Evolutionary conservation across 2,888 invertebrate species (phyloP), one percentile per base, ranked within the genome.

Genomic region (Peribatodes rhomboidaria): DNA sequence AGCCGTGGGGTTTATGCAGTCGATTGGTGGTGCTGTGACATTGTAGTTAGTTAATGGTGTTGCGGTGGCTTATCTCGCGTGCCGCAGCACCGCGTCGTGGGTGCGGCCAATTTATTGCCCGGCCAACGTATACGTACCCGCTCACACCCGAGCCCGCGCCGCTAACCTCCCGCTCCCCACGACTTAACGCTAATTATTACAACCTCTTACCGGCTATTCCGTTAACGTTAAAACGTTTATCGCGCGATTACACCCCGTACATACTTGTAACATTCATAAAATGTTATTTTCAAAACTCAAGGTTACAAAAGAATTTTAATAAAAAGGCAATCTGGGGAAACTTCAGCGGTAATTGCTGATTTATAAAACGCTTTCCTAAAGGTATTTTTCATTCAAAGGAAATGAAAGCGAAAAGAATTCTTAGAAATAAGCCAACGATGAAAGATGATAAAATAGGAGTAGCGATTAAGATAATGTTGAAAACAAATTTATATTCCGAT

Each of bases 401-500:
- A 82, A 82, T 80, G 68, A 78, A 80, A 84, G 75, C 72, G 76
- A 83, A 79, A 81, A 78, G 72, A 81, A 80, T 78, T 81, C 75
- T 65, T 65, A 78, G 75, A 80, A 83, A 80, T 78, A 81, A 80
- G 78, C 74, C 72, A 77, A 78, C 75, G 77, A 73, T 78, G 78
- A 79, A 81, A 82, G 77, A 82, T 84, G 77, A 81, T 84, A 84
- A 87, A 85, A 83, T 83, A 83, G 81, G 85, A 84, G 83, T 82
- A 82, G 80, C 83, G 86, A 85, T 87, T 86, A 86, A 85, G 84
- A 86, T 87, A 87, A 89, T 83, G 84, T 86, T 85, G 77, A 83
- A 89, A 89, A 86, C 83, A 85, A 89, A 89, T 89, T 89, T 87
- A 87, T 88, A 87, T 87, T 88, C 85, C 79, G 86, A 87, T 88